These are phyloP conservation scores for Ooceraea biroi DNA, from an alignment of 1,140 invertebrate genomes.

Conservation along the genomic window DNA sequence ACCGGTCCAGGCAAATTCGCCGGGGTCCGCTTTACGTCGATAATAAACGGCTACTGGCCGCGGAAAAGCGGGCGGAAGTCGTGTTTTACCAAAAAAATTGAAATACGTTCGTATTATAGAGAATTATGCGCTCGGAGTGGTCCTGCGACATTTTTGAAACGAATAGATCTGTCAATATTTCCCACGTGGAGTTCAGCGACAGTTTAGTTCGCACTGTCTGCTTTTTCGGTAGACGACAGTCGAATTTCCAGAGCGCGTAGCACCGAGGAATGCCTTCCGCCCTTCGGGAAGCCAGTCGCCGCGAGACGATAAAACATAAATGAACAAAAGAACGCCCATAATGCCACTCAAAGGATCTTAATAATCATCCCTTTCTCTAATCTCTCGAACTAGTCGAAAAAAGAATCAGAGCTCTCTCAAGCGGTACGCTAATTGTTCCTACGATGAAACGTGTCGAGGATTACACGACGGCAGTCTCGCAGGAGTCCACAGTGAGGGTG, in stretches of 20 bases:
- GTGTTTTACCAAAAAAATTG: not conserved
- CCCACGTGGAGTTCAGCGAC: not conserved
- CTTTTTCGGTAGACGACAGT: not conserved
- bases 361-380: not conserved
- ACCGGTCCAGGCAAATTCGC: conserved; percentile 23
- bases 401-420: not conserved
- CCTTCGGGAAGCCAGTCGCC: not conserved
- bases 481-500: conserved; percentile 5
- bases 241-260: not conserved
- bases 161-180: not conserved
- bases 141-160: not conserved
- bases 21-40: not conserved
- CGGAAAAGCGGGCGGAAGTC: conserved; percentile 7
- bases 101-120: not conserved
- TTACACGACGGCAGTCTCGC: conserved; percentile 55
- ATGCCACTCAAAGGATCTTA: conserved; percentile 27
- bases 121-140: not conserved
- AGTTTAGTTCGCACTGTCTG: not conserved
- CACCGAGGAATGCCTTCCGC: not conserved
- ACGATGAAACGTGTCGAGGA: conserved; percentile 71
- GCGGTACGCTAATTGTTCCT: conserved; percentile 60
- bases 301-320: conserved; percentile 16
- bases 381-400: conserved; percentile 2
- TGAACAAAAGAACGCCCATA: conserved; percentile 14
- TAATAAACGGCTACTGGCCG: not conserved